phyloP scores from a whole-genome alignment of 1,140 invertebrate species.

The Drosophila ercepeae region DNA sequence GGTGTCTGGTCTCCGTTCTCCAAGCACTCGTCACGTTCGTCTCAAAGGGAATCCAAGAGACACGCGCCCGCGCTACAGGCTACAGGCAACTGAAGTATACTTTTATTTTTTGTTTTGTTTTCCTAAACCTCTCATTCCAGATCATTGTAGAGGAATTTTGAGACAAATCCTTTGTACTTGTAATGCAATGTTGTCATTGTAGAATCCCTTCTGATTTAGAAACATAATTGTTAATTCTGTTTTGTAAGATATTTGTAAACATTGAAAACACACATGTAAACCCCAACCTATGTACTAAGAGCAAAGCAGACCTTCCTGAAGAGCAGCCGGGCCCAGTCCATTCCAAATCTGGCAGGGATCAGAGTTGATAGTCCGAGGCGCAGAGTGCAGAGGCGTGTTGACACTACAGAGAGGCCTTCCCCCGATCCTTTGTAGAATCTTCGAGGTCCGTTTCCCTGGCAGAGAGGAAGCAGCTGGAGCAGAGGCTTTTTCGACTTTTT shows the following conservation, averaged over 20 bases:
- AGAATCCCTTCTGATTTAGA: neutral
- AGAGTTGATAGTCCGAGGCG: constrained; percentile 4
- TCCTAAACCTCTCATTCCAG: constrained; percentile 34
- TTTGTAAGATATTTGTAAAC: constrained; percentile 16
- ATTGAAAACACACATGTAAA: constrained; percentile 33
- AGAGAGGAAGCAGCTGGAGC: constrained; percentile 4
- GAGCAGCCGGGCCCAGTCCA: constrained; percentile 5
- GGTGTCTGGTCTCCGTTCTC: constrained; percentile 12
- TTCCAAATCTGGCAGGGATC: constrained; percentile 12
- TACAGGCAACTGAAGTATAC: constrained; percentile 31
- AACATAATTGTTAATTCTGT: constrained; percentile 12
- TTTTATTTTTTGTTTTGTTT: constrained; percentile 27
- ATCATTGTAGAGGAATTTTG: neutral
- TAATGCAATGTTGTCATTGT: neutral
- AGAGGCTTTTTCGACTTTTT: constrained; percentile 9
- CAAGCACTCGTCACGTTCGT: constrained; percentile 41
- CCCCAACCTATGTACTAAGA: constrained; percentile 1
- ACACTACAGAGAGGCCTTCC: neutral
- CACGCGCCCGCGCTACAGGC: constrained; percentile 63
- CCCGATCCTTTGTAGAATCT: neutral
- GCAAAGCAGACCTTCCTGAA: constrained; percentile 14
- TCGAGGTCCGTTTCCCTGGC: neutral
- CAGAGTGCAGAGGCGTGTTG: constrained; percentile 2
- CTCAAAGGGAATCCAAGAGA: constrained; percentile 82
- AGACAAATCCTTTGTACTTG: constrained; percentile 1